Conservation (phyloP, 2,888 invertebrate species). For the Fragum sueziense region DNA sequence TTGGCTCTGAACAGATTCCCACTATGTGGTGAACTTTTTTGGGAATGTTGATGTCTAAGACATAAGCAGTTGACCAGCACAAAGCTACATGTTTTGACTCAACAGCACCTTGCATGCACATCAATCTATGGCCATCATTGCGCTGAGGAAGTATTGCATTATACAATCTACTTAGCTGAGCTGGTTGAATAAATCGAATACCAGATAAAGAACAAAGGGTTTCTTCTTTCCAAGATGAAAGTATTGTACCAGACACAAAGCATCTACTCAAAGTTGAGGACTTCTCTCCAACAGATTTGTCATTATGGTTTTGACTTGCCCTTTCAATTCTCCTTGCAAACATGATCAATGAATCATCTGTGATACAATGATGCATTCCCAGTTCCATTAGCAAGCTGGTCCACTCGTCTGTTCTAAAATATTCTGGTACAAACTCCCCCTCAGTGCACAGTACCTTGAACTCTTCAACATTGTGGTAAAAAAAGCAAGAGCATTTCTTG, state of each 20-base stretch:
- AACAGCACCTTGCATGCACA: conserved; percentile 47
- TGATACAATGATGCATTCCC: conserved; percentile 34
- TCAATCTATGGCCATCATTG: conserved; percentile 18
- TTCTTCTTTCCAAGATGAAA: neutral
- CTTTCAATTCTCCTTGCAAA: conserved; percentile 40
- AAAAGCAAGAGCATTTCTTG: neutral
- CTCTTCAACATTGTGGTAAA: conserved; percentile 7
- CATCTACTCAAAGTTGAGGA: conserved; percentile 22
- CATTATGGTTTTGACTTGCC: conserved; percentile 1
- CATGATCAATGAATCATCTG: conserved; percentile 24
- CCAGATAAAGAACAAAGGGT: conserved; percentile 22
- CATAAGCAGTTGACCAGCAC: conserved; percentile 45
- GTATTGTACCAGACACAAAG: neutral
- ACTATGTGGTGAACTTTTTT: conserved; percentile 5
- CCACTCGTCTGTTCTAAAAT: conserved; percentile 33
- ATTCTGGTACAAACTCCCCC: conserved; percentile 33
- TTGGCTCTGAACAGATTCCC: conserved; percentile 44
- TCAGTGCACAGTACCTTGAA: conserved; percentile 26
- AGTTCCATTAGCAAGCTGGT: conserved; percentile 24
- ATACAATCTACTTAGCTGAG: neutral
- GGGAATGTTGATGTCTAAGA: conserved; percentile 24
- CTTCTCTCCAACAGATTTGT: conserved; percentile 23
- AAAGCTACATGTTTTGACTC: neutral
- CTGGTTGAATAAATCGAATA: conserved; percentile 50
- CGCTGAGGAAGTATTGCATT: conserved; percentile 23